Percentiles rank a stretch among this genome's conserved stretches.
Evolutionary conservation across 2,797 vertebrate species (phyloP).

Genomic region (Decapterus maruadsi): DNA sequence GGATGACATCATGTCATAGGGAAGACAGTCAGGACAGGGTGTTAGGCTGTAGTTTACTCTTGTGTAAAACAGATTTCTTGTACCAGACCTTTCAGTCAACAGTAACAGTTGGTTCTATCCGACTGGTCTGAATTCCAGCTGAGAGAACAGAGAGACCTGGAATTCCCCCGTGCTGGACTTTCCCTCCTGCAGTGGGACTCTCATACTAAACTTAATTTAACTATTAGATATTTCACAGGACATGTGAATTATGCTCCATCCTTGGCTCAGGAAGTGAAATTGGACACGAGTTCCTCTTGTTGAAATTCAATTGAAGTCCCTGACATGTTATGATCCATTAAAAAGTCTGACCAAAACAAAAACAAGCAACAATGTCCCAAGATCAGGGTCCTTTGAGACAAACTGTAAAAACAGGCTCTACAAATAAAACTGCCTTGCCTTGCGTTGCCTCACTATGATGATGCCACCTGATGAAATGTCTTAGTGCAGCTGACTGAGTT

Average conservation of each 20-base stretch:
- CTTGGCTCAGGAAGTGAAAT: neutral
- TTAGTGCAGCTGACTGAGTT: no score
- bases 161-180: constrained; percentile 46
- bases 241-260: neutral
- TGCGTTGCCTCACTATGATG: no score
- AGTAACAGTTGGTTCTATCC: neutral
- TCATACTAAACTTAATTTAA: constrained; percentile 18
- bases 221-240: neutral
- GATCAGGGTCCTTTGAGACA: no score
- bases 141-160: neutral
- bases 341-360: no score
- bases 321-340: no score
- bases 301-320: no score
- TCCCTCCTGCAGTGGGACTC: constrained; percentile 38
- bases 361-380: no score
- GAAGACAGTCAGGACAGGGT: constrained; percentile 5
- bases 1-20: constrained; percentile 8
- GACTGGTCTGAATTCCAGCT: neutral
- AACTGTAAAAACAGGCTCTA: no score
- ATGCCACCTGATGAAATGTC: no score
- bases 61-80: neutral
- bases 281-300: neutral
- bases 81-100: neutral
- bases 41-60: neutral
- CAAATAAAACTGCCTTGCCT: no score